These are phyloP conservation scores for Heptranchias perlo DNA, from an alignment of 2,113 vertebrate species.

Conservation along the genomic window DNA sequence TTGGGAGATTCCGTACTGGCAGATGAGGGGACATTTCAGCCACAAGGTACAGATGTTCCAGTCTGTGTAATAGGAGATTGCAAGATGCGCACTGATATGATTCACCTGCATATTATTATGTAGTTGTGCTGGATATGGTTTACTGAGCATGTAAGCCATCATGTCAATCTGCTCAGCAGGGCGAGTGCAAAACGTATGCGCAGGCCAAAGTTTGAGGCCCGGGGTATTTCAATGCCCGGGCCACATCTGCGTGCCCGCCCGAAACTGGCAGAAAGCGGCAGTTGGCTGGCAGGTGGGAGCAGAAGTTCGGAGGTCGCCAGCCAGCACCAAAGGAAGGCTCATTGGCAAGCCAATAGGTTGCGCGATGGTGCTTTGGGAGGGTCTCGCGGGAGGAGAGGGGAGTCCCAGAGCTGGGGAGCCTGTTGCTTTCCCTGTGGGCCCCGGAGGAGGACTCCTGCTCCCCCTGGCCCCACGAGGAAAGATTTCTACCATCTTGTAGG, in stretches of 20 bases:
- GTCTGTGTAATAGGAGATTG: background rate
- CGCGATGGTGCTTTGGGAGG: background rate
- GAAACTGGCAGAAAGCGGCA: background rate
- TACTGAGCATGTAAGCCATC: background rate
- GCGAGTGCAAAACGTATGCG: background rate
- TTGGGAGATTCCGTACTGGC: background rate
- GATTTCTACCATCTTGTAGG: background rate
- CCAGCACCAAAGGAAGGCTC: background rate
- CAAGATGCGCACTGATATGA: background rate
- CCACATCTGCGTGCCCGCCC: background rate
- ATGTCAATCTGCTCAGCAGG: background rate
- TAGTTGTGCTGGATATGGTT: background rate
- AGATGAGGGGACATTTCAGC: background rate
- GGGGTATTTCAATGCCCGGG: background rate
- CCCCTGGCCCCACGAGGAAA: background rate
- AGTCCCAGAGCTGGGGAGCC: no score
- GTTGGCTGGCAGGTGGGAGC: background rate
- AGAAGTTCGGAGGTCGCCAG: background rate
- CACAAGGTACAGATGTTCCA: background rate
- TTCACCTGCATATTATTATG: background rate
- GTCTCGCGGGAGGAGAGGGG: background rate
- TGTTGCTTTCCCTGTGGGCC: background rate
- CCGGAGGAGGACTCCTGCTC: no score
- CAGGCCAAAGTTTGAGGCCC: background rate
- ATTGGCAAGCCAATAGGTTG: no score